These are phyloP conservation scores for Galendromus occidentalis DNA, from an alignment of 1,140 invertebrate genomes.

Conservation along the genomic window DNA sequence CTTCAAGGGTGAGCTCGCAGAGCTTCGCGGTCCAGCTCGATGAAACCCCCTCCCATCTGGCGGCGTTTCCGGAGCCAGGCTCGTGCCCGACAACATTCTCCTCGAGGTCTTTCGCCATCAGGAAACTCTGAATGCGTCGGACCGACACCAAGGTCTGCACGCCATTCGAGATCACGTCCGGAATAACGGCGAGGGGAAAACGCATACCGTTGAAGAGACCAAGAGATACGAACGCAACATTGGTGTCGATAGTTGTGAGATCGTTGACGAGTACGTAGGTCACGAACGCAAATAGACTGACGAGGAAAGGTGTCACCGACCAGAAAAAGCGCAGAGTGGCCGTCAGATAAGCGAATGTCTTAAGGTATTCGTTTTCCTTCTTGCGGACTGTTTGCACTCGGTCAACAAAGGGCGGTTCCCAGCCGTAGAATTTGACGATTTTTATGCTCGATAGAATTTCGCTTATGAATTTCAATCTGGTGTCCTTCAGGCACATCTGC, in stretches of 20 bases:
- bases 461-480: constrained; percentile 80
- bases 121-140: constrained; percentile 24
- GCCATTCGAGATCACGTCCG: constrained; percentile 17
- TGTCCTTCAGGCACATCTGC: constrained; percentile 27
- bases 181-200: constrained; percentile 32
- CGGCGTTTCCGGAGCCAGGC: constrained; percentile 9
- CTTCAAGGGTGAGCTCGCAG: background rate
- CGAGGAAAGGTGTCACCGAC: constrained; percentile 24
- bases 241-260: constrained; percentile 33
- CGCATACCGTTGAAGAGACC: constrained; percentile 39
- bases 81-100: constrained; percentile 20
- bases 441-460: constrained; percentile 86
- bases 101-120: constrained; percentile 26
- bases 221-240: constrained; percentile 42
- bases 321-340: constrained; percentile 24
- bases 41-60: constrained; percentile 16
- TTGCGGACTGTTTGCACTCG: constrained; percentile 25
- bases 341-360: constrained; percentile 30
- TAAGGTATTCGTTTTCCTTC: constrained; percentile 31
- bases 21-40: constrained; percentile 16
- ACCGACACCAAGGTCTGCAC: constrained; percentile 23
- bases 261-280: constrained; percentile 31
- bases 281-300: constrained; percentile 27
- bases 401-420: constrained; percentile 32
- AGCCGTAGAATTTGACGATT: constrained; percentile 38